A percentile compares a stretch with the other conserved stretches of the same genome.
Evolutionary conservation across 2,113 vertebrate genomes (phyloP).

Genomic region (Boulengeromyrus knoepffleri): DNA sequence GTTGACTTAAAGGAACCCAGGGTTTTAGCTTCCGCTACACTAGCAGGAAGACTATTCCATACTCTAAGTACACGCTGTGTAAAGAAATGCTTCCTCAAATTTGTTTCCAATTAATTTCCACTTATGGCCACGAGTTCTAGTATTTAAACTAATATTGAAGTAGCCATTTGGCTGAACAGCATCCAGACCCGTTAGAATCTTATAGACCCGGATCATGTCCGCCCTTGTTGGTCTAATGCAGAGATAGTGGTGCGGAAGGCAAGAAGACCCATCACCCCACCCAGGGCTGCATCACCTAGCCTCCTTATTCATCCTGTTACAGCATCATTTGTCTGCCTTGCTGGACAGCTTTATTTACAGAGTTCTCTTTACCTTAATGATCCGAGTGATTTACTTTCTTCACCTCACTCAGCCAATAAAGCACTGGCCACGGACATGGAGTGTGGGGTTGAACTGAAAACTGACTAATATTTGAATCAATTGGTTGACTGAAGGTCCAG

Average conservation of each 20-base stretch:
- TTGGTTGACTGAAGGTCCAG: constrained; percentile 40
- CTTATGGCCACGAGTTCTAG: too few species aligned
- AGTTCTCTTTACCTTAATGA: not conserved
- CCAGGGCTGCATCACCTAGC: not conserved
- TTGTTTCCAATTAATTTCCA: too few species aligned
- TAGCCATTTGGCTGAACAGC: too few species aligned
- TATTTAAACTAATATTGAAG: too few species aligned
- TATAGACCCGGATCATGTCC: too few species aligned
- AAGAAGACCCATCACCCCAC: not conserved
- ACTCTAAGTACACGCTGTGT: too few species aligned
- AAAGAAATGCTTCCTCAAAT: too few species aligned
- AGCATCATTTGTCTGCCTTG: not conserved
- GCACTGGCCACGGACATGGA: not conserved
- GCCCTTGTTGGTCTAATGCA: not conserved
- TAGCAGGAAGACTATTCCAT: too few species aligned
- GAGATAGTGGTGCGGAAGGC: not conserved
- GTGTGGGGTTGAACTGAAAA: constrained; percentile 24
- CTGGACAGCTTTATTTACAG: constrained; percentile 3
- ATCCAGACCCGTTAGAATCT: too few species aligned
- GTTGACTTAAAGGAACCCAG: too few species aligned
- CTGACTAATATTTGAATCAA: constrained; percentile 36
- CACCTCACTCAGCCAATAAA: not conserved
- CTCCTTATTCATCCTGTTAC: not conserved
- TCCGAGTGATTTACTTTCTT: not conserved
- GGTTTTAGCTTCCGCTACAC: too few species aligned